phyloP scores from a whole-genome alignment of 2,797 vertebrate genomes.

The Amniataba percoides region DNA sequence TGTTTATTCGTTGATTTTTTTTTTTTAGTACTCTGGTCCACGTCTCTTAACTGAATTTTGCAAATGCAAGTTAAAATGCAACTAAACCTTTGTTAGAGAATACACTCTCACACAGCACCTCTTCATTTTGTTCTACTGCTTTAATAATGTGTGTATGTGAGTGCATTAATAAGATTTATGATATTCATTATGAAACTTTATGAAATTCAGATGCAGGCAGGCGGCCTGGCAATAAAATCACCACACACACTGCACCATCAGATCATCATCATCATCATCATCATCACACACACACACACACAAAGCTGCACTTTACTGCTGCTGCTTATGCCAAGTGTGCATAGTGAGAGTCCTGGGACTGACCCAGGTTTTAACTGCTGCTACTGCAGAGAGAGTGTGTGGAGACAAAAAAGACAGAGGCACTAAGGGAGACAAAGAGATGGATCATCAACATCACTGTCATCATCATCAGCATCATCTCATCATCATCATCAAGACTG shows the following conservation, averaged over 20 bases:
- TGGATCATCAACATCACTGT: background rate
- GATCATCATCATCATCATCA: constrained; percentile 45
- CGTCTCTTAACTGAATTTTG: background rate
- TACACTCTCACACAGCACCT: background rate
- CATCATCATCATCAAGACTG: constrained; percentile 10
- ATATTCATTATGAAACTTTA: constrained; percentile 72
- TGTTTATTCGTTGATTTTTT: background rate
- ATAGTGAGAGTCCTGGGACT: constrained; percentile 62
- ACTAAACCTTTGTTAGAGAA: background rate
- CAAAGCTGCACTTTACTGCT: constrained; percentile 56
- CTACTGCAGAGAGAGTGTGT: constrained; percentile 45
- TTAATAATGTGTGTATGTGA: background rate
- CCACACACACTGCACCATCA: constrained; percentile 50
- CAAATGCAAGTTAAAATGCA: constrained; percentile 3
- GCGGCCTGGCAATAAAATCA: constrained; percentile 69
- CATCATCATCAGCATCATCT: constrained; percentile 11
- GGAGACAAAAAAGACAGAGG: constrained; percentile 1
- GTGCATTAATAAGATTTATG: constrained; percentile 69
- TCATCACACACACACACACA: constrained; percentile 12
- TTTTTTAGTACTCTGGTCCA: background rate
- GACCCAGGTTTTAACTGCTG: constrained; percentile 61
- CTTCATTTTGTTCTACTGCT: constrained; percentile 4
- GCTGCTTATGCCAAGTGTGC: constrained; percentile 32
- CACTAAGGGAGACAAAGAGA: constrained; percentile 10
- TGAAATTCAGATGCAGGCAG: constrained; percentile 52